These are phyloP conservation scores for Diarsia dahlii DNA, from an alignment of 2,888 invertebrate species.

Conservation along the genomic window DNA sequence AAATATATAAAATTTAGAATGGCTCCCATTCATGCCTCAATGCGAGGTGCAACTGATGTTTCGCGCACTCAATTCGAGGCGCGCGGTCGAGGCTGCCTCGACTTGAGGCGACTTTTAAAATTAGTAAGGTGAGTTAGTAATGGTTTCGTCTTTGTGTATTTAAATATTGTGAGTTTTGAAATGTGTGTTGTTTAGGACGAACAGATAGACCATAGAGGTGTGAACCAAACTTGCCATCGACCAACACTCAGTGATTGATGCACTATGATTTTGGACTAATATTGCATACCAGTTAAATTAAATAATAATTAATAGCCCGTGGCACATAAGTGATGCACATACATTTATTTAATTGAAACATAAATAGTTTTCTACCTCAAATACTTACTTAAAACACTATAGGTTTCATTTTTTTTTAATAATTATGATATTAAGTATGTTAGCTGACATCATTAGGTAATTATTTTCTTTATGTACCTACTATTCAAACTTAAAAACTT, in stretches of 20 bases:
- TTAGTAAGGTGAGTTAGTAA: constrained; percentile 89
- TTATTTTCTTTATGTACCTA: neutral
- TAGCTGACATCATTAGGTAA: neutral
- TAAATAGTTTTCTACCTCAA: constrained; percentile 18
- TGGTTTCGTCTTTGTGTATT: constrained; percentile 79
- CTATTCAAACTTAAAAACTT: neutral
- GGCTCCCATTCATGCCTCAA: constrained; percentile 46
- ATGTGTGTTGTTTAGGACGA: constrained; percentile 88
- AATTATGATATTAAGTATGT: neutral
- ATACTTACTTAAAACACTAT: constrained; percentile 42
- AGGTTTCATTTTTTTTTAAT: constrained; percentile 3
- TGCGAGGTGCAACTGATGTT: constrained; percentile 33
- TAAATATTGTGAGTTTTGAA: constrained; percentile 83
- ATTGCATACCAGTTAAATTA: constrained; percentile 69
- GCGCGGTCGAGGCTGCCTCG: constrained; percentile 41
- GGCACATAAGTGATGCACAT: constrained; percentile 77
- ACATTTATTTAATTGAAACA: constrained; percentile 55
- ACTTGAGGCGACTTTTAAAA: constrained; percentile 57
- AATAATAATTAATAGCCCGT: constrained; percentile 69
- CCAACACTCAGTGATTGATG: constrained; percentile 83
- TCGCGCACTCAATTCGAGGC: constrained; percentile 38
- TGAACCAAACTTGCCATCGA: constrained; percentile 80
- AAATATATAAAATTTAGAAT: constrained; percentile 30
- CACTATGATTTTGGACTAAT: constrained; percentile 72
- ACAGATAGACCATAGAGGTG: constrained; percentile 88